These are phyloP conservation scores for Hippolais icterina DNA, from an alignment of 2,113 vertebrate species.

Conservation along the genomic window DNA sequence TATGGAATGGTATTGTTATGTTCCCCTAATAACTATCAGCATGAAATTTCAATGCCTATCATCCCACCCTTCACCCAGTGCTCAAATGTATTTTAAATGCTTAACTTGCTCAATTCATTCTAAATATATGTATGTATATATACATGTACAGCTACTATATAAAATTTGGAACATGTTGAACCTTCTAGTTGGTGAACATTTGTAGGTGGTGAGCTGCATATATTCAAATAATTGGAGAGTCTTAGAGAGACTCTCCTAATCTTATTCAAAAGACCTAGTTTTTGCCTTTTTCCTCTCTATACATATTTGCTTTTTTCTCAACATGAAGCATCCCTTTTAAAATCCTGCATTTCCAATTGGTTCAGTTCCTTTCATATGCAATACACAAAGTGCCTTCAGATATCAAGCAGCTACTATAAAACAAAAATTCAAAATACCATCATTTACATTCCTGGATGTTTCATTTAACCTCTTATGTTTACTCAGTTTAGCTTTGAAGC, in stretches of 20 bases:
- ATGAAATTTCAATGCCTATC: neutral
- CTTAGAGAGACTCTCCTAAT: neutral
- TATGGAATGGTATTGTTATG: neutral
- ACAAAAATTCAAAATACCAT: neutral
- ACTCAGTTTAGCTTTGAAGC: constrained; percentile 38
- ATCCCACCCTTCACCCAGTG: neutral
- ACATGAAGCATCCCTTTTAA: constrained; percentile 12
- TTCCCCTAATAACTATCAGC: neutral
- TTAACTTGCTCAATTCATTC: neutral
- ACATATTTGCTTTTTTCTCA: neutral
- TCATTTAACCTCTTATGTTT: constrained; percentile 45
- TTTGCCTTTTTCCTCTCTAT: neutral
- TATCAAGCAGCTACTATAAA: constrained; percentile 25
- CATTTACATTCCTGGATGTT: neutral
- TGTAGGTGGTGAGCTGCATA: neutral
- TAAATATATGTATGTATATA: neutral
- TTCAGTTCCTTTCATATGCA: neutral
- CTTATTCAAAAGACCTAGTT: neutral
- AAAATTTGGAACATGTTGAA: neutral
- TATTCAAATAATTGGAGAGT: neutral
- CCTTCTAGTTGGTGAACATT: neutral
- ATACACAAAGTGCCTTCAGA: constrained; percentile 29
- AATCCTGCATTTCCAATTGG: constrained; percentile 55
- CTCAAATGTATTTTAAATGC: neutral
- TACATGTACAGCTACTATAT: neutral